Base-by-base conservation (phyloP, 2,113 vertebrate genomes). In the Scalopus aquaticus region DNA sequence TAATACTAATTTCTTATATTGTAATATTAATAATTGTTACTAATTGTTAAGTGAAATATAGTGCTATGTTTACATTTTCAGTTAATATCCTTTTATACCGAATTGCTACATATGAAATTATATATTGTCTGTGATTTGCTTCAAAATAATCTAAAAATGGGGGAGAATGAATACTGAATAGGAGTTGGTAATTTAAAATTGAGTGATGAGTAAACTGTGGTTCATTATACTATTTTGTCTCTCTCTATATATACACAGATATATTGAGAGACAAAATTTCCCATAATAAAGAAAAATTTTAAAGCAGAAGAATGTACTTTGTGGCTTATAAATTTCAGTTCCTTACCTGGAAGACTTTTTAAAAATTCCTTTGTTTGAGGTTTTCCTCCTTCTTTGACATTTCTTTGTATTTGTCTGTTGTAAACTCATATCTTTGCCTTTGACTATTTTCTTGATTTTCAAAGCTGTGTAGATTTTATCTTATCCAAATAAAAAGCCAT, bases 391-490 rank as follows among this genome's bases (percentile, higher is more conserved):
- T 78, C 37, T 42, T 90, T 85, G 3, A 0, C 5, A 58, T 78
- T 72, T 3, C 22, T 42, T 65, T 91, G 3, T 26, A 70, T 30
- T 69, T 92, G 70, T 69, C 35, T 11, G 44, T 62, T 46, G 16
- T 5, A 65, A 85, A 67, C 83, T 91, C 32, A 67, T 85, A 54
- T 46, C 37, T 84, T 90, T 92, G 19, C 12, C n/a, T 86, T 82
- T 94, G 65, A 62, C 46, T 74, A 28, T 54, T 87, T 13, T 62
- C 42, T 69, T 87, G 70, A 65, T 84, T 88, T 89, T 90, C 30
- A 92, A 78, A 35, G 6, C 62, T 19, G 65, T 54, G 39, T 58
- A 58, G 32, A 94, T 76, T 69, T 89, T 88, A 76, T 88, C 94
- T 91, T 58, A 80, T 51, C 54, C 37, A 51, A 84, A 35, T 42